These are phyloP conservation scores for Tanytarsus gracilentus DNA, from an alignment of 2,888 invertebrate species.

Conservation along the genomic window DNA sequence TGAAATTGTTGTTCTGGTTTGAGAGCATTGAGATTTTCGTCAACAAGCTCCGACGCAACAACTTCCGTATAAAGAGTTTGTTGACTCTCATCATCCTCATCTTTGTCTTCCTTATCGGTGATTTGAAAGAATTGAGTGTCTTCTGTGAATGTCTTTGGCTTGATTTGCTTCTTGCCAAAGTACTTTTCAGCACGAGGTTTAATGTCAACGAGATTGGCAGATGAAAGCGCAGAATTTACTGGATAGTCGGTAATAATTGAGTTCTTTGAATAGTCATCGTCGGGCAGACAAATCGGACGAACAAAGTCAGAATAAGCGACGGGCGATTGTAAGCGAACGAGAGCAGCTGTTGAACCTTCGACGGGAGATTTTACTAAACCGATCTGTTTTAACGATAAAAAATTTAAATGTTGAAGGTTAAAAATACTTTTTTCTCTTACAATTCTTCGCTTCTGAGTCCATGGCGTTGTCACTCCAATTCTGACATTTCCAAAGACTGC, in stretches of 20 bases:
- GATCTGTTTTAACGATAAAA: conserved; percentile 11
- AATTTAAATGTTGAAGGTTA: not conserved
- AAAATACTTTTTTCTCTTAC: conserved; percentile 40
- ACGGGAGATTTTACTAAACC: conserved; percentile 85
- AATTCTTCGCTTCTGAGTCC: conserved; percentile 76
- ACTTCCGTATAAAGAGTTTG: conserved; percentile 25
- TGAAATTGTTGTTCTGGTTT: conserved; percentile 23
- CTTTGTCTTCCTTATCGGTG: conserved; percentile 33
- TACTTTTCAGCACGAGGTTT: conserved; percentile 18
- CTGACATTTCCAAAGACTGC: conserved; percentile 69
- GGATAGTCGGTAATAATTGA: conserved; percentile 20
- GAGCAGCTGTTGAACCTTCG: conserved; percentile 75
- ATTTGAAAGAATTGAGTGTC: conserved; percentile 40
- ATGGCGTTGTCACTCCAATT: conserved; percentile 69
- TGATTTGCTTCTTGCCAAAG: not conserved
- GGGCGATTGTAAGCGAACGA: conserved; percentile 69
- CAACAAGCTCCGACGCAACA: conserved; percentile 30
- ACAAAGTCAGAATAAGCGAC: conserved; percentile 72
- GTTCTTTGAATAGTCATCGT: conserved; percentile 42
- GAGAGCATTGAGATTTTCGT: conserved; percentile 14
- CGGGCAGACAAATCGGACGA: conserved; percentile 70
- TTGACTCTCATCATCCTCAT: conserved; percentile 19
- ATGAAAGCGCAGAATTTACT: not conserved
- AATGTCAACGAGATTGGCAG: conserved; percentile 6
- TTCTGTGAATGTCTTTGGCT: conserved; percentile 35